Percentiles rank a stretch among this genome's conserved stretches.
Conservation (phyloP, 1,140 invertebrate genomes). For the Hydropsyche tenuis region DNA sequence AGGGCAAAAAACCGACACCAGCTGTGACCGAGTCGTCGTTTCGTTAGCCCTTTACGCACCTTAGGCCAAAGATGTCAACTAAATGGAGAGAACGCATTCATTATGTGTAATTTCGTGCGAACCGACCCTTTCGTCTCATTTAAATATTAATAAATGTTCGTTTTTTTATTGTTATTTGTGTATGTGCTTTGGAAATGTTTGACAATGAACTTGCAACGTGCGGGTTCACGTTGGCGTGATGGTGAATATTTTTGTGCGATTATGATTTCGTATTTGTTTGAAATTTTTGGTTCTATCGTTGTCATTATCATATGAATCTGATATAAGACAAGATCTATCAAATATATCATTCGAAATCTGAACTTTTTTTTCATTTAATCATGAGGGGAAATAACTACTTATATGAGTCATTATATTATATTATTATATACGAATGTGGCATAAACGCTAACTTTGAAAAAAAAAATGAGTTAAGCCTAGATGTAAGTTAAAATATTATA, state of each 20-base stretch:
- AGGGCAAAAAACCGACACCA: conserved; percentile 25
- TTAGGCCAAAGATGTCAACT: conserved; percentile 27
- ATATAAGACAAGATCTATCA: no score
- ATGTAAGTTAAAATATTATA: no score
- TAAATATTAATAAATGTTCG: conserved; percentile 46
- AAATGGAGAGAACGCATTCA: conserved; percentile 24
- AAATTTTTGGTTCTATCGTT: no score
- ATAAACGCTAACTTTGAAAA: no score
- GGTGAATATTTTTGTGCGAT: conserved; percentile 36
- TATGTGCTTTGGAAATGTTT: conserved; percentile 16
- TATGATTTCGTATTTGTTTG: neutral
- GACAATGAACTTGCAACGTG: conserved; percentile 39
- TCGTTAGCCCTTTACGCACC: conserved; percentile 9
- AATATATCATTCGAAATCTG: no score
- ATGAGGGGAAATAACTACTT: no score
- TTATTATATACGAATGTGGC: no score
- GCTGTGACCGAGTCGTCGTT: no score
- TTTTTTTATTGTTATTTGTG: conserved; percentile 38
- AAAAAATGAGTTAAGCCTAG: no score
- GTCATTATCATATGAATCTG: no score
- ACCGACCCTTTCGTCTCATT: conserved; percentile 29
- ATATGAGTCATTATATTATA: no score
- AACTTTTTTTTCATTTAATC: no score
- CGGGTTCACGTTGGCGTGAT: conserved; percentile 36
- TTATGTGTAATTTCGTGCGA: conserved; percentile 27